Evolutionary conservation across 1,140 invertebrate genomes (phyloP), one percentile per base, ranked within the genome.

Genomic region (Micrasema longulum): DNA sequence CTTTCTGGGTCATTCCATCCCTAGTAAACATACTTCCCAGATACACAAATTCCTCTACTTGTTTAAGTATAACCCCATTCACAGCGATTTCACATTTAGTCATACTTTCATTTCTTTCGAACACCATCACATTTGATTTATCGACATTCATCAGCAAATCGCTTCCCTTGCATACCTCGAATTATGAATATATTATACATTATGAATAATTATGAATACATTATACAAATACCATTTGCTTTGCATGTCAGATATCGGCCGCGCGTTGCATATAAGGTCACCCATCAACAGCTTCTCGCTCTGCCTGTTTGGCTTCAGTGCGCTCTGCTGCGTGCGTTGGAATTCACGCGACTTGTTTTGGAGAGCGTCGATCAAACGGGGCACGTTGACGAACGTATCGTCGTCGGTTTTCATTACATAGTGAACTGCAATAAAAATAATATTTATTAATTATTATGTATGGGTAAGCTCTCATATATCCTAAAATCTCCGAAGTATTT

Each of bases 371-470:
- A 88, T 57, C 3, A 90, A 76, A 73, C 86, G 87, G 16, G 88
- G 87, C 55, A 94, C 82, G 82, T 95, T 94, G 4, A 96, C 86
- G 78, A 92, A 95, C 82, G 93, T 93, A 75, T 96, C 94, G 75
- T 95, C 94, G 75, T 95, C 94, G 3, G 91, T 90, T 84, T 96
- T 95, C 79, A 95, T 87, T 1, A 95, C 82, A 81, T 90, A 94
- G 53, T 87, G 88, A 2, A 87, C 85, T 82, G 78, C n/a, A n/a
- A n/a, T n/a, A 52, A 79, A 80, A 64, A 55, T 47, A 0, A 45
- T 16, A 45, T 9, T 14, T 45, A 1, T 14, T 3, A 45, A 14
- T 45, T 45, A 14, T 4, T 14, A 14, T n/a, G n/a, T n/a, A n/a
- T n/a, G n/a, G n/a, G n/a, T n/a, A n/a, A n/a, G n/a, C n/a, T n/a